phyloP scores from a whole-genome alignment of 2,888 invertebrate species.

The Nomada goodeniana region DNA sequence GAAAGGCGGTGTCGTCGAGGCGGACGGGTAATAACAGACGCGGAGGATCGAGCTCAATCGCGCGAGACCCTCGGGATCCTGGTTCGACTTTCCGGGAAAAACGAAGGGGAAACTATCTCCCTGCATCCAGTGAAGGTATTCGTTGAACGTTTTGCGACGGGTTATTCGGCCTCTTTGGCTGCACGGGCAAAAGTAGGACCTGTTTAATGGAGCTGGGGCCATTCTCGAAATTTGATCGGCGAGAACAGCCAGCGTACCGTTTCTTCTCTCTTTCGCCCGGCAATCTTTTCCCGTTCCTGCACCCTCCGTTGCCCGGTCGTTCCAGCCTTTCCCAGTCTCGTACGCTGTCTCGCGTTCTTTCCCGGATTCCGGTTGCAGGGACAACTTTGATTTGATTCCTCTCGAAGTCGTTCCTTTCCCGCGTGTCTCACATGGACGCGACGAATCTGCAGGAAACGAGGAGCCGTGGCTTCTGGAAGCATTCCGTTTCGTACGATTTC shows the following conservation, averaged over 20 bases:
- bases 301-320: slow-evolving; percentile 35
- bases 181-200: slow-evolving; percentile 71
- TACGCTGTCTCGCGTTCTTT: slow-evolving; percentile 67
- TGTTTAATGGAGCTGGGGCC: slow-evolving; percentile 80
- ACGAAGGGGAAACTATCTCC: slow-evolving; percentile 58
- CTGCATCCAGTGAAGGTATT: slow-evolving; percentile 60
- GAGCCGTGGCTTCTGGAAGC: slow-evolving; percentile 3
- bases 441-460: slow-evolving; percentile 69
- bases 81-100: slow-evolving; percentile 62
- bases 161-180: slow-evolving; percentile 65
- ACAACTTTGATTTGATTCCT: slow-evolving; percentile 81
- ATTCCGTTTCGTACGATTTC: neutral
- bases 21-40: slow-evolving; percentile 50
- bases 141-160: slow-evolving; percentile 74
- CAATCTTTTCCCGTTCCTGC: slow-evolving; percentile 40
- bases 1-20: slow-evolving; percentile 52
- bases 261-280: slow-evolving; percentile 31
- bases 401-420: slow-evolving; percentile 55
- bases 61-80: slow-evolving; percentile 58
- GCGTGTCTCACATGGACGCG: slow-evolving; percentile 42
- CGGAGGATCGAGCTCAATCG: slow-evolving; percentile 65
- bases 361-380: slow-evolving; percentile 72
- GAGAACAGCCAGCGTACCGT: slow-evolving; percentile 74
- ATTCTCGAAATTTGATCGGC: slow-evolving; percentile 81
- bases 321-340: neutral